Percentiles rank a stretch among this genome's conserved stretches.
These are phyloP conservation scores for Podotricha telesiphe DNA, from an alignment of 2,888 invertebrate species.

Conservation along the genomic window DNA sequence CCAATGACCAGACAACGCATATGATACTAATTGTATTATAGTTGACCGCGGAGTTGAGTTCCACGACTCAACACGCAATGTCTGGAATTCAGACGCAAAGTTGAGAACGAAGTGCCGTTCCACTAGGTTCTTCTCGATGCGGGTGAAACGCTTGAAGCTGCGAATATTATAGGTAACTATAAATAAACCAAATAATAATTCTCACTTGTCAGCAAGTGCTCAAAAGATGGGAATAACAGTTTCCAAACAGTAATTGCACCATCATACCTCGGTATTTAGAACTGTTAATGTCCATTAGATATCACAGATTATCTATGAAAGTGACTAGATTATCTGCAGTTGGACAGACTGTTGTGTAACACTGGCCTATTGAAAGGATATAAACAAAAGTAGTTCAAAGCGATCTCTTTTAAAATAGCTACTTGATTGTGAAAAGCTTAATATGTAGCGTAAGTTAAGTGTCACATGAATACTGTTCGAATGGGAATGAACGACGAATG, in stretches of 20 bases:
- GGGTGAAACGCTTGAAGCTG: too few relatives aligned
- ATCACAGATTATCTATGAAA: slow-evolving; percentile 42
- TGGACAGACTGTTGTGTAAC: slow-evolving; percentile 35
- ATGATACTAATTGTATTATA: too few relatives aligned
- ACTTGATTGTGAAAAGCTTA: slow-evolving; percentile 25
- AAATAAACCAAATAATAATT: background rate
- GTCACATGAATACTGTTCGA: slow-evolving; percentile 14
- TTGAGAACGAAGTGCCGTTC: too few relatives aligned
- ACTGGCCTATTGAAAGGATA: slow-evolving; percentile 40
- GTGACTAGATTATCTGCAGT: slow-evolving; percentile 37
- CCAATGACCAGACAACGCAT: too few relatives aligned
- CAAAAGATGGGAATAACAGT: slow-evolving; percentile 30
- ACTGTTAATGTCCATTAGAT: slow-evolving; percentile 41
- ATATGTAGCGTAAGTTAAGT: slow-evolving; percentile 12
- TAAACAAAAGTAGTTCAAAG: slow-evolving; percentile 40
- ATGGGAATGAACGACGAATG: slow-evolving; percentile 6
- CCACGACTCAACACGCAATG: too few relatives aligned
- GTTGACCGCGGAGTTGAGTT: too few relatives aligned
- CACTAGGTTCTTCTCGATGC: too few relatives aligned
- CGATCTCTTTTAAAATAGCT: slow-evolving; percentile 36
- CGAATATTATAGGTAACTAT: background rate
- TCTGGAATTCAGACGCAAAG: too few relatives aligned
- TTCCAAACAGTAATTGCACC: slow-evolving; percentile 36
- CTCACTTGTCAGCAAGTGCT: slow-evolving; percentile 1
- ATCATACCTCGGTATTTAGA: slow-evolving; percentile 40